Evolutionary conservation across 92 coral and sea anemone species (phyloP).

Genomic region (Actinostola sp.): DNA sequence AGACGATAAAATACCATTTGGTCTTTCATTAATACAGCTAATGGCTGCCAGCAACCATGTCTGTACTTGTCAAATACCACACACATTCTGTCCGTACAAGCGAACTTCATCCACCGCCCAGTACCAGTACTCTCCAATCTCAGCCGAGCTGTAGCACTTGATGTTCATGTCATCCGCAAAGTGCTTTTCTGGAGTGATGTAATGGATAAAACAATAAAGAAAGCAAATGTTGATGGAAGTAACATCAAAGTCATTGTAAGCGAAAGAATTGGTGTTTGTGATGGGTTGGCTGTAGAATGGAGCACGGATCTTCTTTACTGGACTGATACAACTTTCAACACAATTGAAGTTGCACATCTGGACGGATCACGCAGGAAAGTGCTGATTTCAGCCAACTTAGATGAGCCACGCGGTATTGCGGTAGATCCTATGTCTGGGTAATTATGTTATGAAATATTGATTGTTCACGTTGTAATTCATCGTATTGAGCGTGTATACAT

Average conservation of each 20-base stretch:
- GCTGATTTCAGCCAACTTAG: conserved; percentile 47
- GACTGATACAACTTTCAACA: conserved; percentile 60
- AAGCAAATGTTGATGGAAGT: conserved; percentile 37
- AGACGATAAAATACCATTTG: too few relatives aligned
- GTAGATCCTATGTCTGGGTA: conserved; percentile 67
- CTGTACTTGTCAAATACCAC: conserved; percentile 15
- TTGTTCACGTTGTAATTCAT: too few relatives aligned
- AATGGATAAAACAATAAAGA: conserved; percentile 44
- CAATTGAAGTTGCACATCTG: conserved; percentile 64
- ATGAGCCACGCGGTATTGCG: conserved; percentile 75
- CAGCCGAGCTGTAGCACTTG: conserved; percentile 65
- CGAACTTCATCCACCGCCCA: neutral
- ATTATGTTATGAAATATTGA: neutral
- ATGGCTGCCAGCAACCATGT: conserved; percentile 15
- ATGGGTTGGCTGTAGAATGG: conserved; percentile 88
- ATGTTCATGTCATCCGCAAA: conserved; percentile 49
- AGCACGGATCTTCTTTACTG: conserved; percentile 67
- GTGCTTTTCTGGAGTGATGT: conserved; percentile 78
- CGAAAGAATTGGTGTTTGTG: conserved; percentile 54
- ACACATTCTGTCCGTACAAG: conserved; percentile 2
- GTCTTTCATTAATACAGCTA: neutral
- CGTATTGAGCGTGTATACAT: too few relatives aligned
- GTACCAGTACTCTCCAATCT: conserved; percentile 30
- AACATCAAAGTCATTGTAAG: neutral
- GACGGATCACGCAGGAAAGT: conserved; percentile 58